phyloP scores from a whole-genome alignment of 2,113 vertebrate genomes.

The Oncorhynchus nerka region DNA sequence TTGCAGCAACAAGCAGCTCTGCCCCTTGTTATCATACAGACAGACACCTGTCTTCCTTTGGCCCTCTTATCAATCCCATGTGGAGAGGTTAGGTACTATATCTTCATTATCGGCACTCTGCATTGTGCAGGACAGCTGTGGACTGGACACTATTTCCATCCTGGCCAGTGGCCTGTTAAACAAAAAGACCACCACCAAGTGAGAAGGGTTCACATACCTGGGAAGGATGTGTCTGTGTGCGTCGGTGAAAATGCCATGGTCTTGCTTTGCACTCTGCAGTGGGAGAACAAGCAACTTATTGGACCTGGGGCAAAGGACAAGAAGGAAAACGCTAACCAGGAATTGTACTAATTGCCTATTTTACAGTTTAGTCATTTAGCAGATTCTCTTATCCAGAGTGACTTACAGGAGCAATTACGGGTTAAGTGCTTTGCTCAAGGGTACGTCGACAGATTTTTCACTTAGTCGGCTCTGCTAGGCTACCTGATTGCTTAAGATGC shows the following conservation, averaged over 20 bases:
- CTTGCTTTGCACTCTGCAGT: background rate
- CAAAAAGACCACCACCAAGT: background rate
- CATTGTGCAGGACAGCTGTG: too few species aligned
- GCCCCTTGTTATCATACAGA: background rate
- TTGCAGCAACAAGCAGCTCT: conserved; percentile 24
- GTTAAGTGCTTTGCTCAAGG: too few species aligned
- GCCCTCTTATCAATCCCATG: background rate
- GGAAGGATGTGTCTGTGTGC: too few species aligned
- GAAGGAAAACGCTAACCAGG: background rate
- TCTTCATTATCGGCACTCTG: too few species aligned
- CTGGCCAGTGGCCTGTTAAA: background rate
- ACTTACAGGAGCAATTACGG: too few species aligned
- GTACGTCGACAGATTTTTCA: too few species aligned
- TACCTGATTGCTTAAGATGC: background rate
- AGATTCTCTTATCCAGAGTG: too few species aligned
- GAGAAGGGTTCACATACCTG: background rate
- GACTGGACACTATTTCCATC: too few species aligned
- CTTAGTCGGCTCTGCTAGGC: too few species aligned
- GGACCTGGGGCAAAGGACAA: background rate
- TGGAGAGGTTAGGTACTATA: too few species aligned
- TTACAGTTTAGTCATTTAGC: background rate
- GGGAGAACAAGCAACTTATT: background rate
- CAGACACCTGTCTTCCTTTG: conserved; percentile 1
- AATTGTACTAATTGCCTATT: background rate
- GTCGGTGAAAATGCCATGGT: background rate